These are phyloP conservation scores for Schizotus pectinicornis DNA, from an alignment of 2,888 invertebrate genomes.

Conservation along the genomic window DNA sequence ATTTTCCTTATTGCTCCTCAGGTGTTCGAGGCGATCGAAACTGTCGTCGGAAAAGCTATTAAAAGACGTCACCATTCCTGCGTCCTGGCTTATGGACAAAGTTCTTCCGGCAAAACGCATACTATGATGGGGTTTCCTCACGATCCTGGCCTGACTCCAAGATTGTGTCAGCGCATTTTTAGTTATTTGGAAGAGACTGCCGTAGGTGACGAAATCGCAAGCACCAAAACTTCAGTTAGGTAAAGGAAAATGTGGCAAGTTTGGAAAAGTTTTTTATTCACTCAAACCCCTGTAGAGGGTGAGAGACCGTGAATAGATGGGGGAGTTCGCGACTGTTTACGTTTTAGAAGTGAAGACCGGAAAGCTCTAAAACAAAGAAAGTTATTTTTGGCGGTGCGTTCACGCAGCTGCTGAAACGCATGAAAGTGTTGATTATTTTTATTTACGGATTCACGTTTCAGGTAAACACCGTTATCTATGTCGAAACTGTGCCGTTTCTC, in stretches of 20 bases:
- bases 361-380: background rate
- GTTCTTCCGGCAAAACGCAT: conserved; percentile 78
- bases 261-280: background rate
- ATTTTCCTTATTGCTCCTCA: conserved; percentile 42
- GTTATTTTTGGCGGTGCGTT: background rate
- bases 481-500: conserved; percentile 19
- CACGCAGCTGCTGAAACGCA: conserved; percentile 1
- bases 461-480: conserved; percentile 6
- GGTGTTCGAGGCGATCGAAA: conserved; percentile 72
- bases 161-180: conserved; percentile 63
- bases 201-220: conserved; percentile 49
- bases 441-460: background rate
- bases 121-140: conserved; percentile 75
- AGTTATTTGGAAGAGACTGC: conserved; percentile 52
- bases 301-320: no score
- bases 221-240: conserved; percentile 55
- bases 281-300: no score
- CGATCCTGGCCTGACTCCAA: conserved; percentile 64
- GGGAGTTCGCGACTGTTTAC: background rate
- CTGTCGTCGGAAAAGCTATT: conserved; percentile 67
- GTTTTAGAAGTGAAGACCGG: conserved; percentile 1
- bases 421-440: background rate
- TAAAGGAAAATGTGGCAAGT: conserved; percentile 42
- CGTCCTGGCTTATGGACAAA: conserved; percentile 78
- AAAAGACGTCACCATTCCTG: conserved; percentile 71